Conservation (phyloP, 2,113 vertebrate species). For the Leucoraja erinaceus region DNA sequence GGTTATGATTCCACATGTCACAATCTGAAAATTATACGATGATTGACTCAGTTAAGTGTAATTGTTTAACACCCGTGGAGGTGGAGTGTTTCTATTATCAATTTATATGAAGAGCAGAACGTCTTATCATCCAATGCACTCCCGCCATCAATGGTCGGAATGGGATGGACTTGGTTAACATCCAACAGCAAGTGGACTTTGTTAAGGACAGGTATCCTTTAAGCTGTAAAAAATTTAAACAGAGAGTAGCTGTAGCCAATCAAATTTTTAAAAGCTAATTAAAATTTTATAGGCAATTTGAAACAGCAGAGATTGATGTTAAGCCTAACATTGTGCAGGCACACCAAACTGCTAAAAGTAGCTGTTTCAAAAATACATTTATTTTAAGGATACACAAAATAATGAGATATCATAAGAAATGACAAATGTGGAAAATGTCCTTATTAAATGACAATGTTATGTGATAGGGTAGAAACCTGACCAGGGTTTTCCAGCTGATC, state of each 20-base stretch:
- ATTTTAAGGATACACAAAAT: background rate
- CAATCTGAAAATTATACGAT: background rate
- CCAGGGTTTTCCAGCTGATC: background rate
- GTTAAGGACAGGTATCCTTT: background rate
- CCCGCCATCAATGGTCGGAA: background rate
- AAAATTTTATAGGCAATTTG: slow-evolving; percentile 19
- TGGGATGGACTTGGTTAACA: background rate
- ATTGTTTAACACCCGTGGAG: background rate
- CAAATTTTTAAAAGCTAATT: slow-evolving; percentile 34
- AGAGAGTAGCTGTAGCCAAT: background rate
- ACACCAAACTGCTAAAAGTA: background rate
- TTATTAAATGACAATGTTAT: background rate
- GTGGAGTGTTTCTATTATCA: background rate
- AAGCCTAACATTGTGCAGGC: background rate
- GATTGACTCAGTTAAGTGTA: background rate
- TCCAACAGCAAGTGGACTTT: background rate
- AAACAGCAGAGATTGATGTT: background rate
- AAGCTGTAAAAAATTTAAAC: background rate
- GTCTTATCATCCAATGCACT: background rate
- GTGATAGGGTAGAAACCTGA: background rate
- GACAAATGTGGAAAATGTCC: background rate
- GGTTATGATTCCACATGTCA: background rate
- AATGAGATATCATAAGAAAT: background rate
- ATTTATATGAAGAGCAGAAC: background rate
- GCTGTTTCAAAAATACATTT: background rate